phyloP scores from a whole-genome alignment of 2,113 vertebrate genomes.

The Nibea coibor region DNA sequence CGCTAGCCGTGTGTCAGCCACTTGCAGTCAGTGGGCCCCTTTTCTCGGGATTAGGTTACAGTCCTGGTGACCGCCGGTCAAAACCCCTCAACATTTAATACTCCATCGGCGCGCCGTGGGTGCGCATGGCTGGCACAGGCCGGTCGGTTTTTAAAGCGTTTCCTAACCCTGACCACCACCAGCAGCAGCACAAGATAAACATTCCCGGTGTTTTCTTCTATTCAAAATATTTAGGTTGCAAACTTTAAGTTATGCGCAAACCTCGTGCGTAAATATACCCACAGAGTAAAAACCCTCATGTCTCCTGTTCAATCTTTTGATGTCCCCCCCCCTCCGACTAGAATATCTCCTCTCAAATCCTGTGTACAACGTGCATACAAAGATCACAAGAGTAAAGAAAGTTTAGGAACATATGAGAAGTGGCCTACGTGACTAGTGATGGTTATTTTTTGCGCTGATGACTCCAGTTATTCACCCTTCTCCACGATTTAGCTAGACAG shows the following conservation, averaged over 20 bases:
- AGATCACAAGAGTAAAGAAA: not conserved
- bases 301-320: not conserved
- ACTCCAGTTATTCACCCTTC: not conserved
- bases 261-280: not conserved
- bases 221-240: not conserved
- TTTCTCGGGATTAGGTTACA: slow-evolving; percentile 77
- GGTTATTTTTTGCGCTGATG: not conserved
- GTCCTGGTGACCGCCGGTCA: slow-evolving; percentile 66
- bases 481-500: not conserved
- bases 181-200: not conserved
- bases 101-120: slow-evolving; percentile 44
- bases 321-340: not conserved
- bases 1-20: slow-evolving; percentile 80
- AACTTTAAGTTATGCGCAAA: not conserved
- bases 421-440: too few relatives aligned
- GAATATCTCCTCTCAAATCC: not conserved
- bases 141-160: slow-evolving; percentile 2
- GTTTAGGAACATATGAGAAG: too few relatives aligned
- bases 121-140: slow-evolving; percentile 47
- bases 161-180: not conserved
- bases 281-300: not conserved
- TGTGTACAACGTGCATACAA: not conserved
- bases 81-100: slow-evolving; percentile 72
- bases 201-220: not conserved
- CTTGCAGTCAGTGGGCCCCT: slow-evolving; percentile 72